phyloP scores from a whole-genome alignment of 2,888 invertebrate genomes.

The Adelphocoris suturalis region DNA sequence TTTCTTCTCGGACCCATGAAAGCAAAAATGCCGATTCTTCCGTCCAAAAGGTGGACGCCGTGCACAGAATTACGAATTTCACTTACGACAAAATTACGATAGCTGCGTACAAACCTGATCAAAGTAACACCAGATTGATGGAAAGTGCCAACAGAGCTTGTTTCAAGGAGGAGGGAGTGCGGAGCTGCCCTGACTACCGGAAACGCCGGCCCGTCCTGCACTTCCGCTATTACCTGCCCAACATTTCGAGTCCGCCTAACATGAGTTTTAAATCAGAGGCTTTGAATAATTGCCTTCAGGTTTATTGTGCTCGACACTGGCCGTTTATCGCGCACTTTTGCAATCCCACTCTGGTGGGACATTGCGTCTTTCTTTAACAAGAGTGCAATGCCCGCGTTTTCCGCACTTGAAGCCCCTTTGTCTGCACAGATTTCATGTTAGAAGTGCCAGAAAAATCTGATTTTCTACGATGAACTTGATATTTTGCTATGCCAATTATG shows the following conservation, averaged over 20 bases:
- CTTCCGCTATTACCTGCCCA: constrained; percentile 68
- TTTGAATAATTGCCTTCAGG: constrained; percentile 45
- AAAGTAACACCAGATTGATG: not conserved
- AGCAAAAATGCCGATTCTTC: no score
- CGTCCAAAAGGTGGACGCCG: no score
- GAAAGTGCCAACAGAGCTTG: not conserved
- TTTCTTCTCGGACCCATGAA: no score
- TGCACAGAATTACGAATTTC: no score
- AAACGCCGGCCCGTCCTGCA: constrained; percentile 52
- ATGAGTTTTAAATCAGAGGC: constrained; percentile 66
- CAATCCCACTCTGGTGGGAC: not conserved
- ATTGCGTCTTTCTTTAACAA: not conserved
- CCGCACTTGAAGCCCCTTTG: not conserved
- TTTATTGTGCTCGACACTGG: constrained; percentile 46
- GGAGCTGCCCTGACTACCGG: constrained; percentile 43
- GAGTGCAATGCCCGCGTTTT: constrained; percentile 22
- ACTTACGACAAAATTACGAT: no score
- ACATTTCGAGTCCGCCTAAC: constrained; percentile 51
- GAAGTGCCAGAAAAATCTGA: not conserved
- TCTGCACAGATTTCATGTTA: not conserved
- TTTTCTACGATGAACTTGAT: not conserved
- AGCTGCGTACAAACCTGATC: not conserved
- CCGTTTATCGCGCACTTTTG: constrained; percentile 51
- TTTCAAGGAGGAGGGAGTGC: constrained; percentile 10
- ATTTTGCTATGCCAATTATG: no score